phyloP scores from a whole-genome alignment of 1,140 invertebrate species.

The Aphelinus atriplicis region DNA sequence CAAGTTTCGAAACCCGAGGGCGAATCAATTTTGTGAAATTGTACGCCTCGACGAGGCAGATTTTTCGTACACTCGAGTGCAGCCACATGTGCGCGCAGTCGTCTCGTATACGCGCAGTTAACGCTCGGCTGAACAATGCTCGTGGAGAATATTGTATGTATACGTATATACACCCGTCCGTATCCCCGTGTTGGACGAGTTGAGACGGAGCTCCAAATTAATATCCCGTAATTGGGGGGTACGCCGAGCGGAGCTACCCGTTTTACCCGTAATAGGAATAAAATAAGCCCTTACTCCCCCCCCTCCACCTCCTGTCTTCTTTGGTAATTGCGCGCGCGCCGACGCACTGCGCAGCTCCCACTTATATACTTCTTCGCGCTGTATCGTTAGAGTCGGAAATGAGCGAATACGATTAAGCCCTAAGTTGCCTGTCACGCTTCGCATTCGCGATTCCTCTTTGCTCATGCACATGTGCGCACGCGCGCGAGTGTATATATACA shows the following conservation, averaged over 20 bases:
- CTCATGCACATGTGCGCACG: neutral
- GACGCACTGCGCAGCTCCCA: conserved; percentile 31
- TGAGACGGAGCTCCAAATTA: conserved; percentile 58
- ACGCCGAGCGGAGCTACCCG: conserved; percentile 47
- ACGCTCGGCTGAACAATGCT: conserved; percentile 44
- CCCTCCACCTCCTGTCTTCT: neutral
- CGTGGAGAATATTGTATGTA: conserved; percentile 48
- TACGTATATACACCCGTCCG: too few species aligned
- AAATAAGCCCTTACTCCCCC: conserved; percentile 57
- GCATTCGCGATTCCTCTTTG: conserved; percentile 35
- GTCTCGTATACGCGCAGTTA: conserved; percentile 24
- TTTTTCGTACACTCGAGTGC: too few species aligned
- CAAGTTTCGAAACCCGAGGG: too few species aligned
- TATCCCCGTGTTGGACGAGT: too few species aligned
- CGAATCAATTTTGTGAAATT: too few species aligned
- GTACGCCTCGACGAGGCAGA: too few species aligned
- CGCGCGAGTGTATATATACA: too few species aligned
- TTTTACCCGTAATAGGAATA: conserved; percentile 64
- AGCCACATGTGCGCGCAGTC: too few species aligned
- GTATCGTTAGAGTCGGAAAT: conserved; percentile 49
- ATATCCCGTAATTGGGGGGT: conserved; percentile 63
- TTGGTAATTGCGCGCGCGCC: conserved; percentile 55
- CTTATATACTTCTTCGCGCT: too few species aligned
- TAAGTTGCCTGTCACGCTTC: conserved; percentile 58
- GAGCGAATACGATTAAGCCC: conserved; percentile 61